Evolutionary conservation across 2,797 vertebrate genomes (phyloP).

Genomic region (Loriculus beryllinus): DNA sequence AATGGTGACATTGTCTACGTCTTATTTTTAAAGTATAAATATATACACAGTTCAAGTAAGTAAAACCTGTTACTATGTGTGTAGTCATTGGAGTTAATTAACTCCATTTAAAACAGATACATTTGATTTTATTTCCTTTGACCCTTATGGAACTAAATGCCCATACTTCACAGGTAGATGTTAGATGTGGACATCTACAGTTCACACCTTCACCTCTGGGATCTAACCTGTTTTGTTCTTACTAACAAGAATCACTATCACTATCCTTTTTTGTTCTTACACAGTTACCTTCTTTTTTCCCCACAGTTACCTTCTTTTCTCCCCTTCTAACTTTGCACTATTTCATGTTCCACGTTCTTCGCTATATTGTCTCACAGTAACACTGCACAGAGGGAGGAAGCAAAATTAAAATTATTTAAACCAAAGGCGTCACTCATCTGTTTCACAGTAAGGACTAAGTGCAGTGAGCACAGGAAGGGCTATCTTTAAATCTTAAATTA

Average conservation of each 20-base stretch:
- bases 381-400: background rate
- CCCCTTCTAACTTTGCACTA: background rate
- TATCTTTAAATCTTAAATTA: constrained; percentile 57
- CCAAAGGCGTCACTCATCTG: constrained; percentile 12
- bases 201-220: background rate
- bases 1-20: background rate
- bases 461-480: background rate
- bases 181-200: background rate
- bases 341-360: background rate
- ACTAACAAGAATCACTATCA: background rate
- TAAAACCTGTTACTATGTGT: background rate
- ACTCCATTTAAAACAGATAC: background rate
- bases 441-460: constrained; percentile 34
- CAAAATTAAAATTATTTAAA: constrained; percentile 50
- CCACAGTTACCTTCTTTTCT: background rate
- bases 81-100: background rate
- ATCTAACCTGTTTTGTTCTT: background rate
- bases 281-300: background rate
- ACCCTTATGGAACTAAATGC: background rate
- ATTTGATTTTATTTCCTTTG: background rate
- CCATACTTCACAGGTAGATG: background rate
- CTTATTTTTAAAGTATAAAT: background rate
- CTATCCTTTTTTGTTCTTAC: background rate
- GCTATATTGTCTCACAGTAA: background rate
- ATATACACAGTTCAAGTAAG: background rate